A percentile compares a stretch with the other conserved stretches of the same genome.
phyloP scores from a whole-genome alignment of 2,888 invertebrate species.

The Hypolimnas misippus region DNA sequence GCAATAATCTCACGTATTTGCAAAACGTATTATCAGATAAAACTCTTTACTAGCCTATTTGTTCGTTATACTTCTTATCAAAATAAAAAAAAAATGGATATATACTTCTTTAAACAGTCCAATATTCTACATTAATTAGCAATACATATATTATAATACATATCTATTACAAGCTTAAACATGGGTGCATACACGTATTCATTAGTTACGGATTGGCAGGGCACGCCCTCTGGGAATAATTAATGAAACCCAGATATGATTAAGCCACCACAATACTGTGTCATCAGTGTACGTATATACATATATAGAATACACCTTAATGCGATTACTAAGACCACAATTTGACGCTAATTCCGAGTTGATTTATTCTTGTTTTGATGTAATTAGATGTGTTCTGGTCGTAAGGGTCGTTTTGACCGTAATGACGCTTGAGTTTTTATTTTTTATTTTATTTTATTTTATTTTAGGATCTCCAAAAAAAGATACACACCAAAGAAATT shows the following conservation, averaged over 20 bases:
- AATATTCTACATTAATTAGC: neutral
- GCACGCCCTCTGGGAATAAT: constrained; percentile 65
- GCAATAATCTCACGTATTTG: too few species aligned
- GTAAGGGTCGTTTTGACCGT: neutral
- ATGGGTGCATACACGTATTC: constrained; percentile 48
- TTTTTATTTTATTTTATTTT: neutral
- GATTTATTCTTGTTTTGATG: constrained; percentile 38
- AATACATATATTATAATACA: neutral
- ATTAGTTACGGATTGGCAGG: constrained; percentile 59
- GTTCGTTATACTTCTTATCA: too few species aligned
- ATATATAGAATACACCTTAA: constrained; percentile 47
- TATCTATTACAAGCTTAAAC: constrained; percentile 31
- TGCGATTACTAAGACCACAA: constrained; percentile 62
- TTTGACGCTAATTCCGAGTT: constrained; percentile 47
- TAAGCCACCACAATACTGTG: constrained; percentile 72
- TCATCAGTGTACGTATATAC: constrained; percentile 60
- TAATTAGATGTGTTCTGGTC: constrained; percentile 23
- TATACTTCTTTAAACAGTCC: too few species aligned
- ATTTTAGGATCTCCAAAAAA: too few species aligned
- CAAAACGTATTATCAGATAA: too few species aligned
- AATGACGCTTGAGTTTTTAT: neutral
- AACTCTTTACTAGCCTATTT: too few species aligned
- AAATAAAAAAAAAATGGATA: too few species aligned
- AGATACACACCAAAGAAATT: too few species aligned
- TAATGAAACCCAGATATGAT: constrained; percentile 75